A percentile compares a stretch with the other conserved stretches of the same genome.
Evolutionary conservation across 2,797 vertebrate genomes (phyloP).

Genomic region (Picus viridis): DNA sequence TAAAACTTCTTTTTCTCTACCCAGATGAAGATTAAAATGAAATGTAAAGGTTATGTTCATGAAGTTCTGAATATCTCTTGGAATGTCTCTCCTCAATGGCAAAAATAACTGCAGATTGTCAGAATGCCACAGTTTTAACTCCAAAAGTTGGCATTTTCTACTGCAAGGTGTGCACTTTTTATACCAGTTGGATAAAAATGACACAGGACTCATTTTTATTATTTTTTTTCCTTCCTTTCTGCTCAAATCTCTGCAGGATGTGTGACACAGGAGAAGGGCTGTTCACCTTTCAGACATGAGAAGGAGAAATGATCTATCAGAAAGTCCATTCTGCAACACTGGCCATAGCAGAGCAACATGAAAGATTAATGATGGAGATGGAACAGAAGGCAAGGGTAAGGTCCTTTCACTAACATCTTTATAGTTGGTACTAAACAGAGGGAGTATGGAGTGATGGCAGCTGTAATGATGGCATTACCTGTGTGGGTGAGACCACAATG

Average conservation of each 20-base stretch:
- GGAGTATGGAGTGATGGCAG: not conserved
- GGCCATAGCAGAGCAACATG: constrained; percentile 97
- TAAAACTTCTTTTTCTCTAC: not conserved
- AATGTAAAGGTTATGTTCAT: not conserved
- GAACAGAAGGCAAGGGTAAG: constrained; percentile 97
- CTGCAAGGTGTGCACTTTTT: not conserved
- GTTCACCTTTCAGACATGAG: constrained; percentile 98
- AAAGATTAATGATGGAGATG: constrained; percentile 97
- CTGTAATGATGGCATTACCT: accelerated
- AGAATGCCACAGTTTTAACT: not conserved
- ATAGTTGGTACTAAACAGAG: not conserved
- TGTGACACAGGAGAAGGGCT: constrained; percentile 99
- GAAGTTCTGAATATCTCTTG: not conserved
- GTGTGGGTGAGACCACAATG: not conserved
- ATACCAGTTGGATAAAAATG: not conserved
- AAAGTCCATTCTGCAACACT: constrained; percentile 98
- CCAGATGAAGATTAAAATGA: constrained; percentile 12
- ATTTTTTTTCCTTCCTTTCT: not conserved
- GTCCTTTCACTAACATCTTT: not conserved
- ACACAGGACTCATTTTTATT: not conserved
- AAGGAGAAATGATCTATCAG: constrained; percentile 99
- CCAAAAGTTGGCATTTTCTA: not conserved
- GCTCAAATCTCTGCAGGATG: constrained; percentile 85
- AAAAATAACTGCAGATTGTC: constrained; percentile 29
- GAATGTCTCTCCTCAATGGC: not conserved